Evolutionary conservation across 2,797 vertebrate species (phyloP), one percentile per base, ranked within the genome.

Genomic region (Falco peregrinus): DNA sequence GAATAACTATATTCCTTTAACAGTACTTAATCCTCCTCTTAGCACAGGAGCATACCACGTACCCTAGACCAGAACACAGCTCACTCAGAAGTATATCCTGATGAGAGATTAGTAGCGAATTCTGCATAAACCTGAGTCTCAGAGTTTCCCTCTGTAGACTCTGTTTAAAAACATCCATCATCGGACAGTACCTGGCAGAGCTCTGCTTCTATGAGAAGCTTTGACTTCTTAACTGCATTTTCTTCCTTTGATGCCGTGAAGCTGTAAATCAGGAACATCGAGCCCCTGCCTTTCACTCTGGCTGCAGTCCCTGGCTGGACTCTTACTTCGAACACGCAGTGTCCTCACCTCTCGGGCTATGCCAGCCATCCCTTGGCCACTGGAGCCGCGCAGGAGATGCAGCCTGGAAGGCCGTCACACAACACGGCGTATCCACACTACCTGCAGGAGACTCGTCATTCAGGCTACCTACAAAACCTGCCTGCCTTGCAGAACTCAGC

Each of bases 1-100:
- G 87, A 96, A 87, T 68, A 93, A 95, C 84, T 64, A 83, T 82
- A 93, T 92, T 96, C 89, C 61, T 96, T 83, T 70, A 93, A 93
- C 68, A 84, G 64, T 47, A 91, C 69, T 90, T 95, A 95, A 96
- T 93, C 86, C 75, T 75, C 71, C 86, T 91, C 68, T 90, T 83
- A 51, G 81, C 84, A 74, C 68, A 94, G 79, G n/a, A 90, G 88
- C 5, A 0, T 83, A 96, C n/a, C 71, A 39, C 5, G 11, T 39
- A 39, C 37, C 37, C 48, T 54, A 67, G 56, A 90, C 88, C 75
- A 95, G 90, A 94, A 83, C 87, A 75, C 35, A 5, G 89, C 87
- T 95, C 85, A 90, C 70, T 80, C 61, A 57, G 78, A 54, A 77
- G 39, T 53, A 51, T 76, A 87, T 51, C 78, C 95, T 82, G 75